Conservation (phyloP, 1,140 invertebrate species). For the Platorchestia sp. region DNA sequence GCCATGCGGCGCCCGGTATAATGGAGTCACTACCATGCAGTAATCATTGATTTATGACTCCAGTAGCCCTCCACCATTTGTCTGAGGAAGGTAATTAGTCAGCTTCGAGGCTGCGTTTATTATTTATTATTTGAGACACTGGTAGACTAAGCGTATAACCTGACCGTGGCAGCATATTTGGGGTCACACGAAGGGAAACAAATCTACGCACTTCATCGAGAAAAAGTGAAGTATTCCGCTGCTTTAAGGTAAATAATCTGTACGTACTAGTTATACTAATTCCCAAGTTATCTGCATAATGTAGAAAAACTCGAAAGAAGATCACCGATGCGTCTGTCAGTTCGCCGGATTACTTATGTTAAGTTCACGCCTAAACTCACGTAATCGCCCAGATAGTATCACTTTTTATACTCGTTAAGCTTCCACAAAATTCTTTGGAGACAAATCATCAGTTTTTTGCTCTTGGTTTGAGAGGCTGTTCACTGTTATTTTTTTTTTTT, state of each 20-base stretch:
- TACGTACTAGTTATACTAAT: not conserved
- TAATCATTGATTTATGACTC: constrained; percentile 15
- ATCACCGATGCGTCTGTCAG: not conserved
- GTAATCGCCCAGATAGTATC: not conserved
- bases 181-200: not conserved
- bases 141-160: not conserved
- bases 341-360: not conserved
- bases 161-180: too few relatives aligned
- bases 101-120: not conserved
- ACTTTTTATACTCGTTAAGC: not conserved
- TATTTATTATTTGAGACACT: not conserved
- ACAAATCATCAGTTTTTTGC: not conserved
- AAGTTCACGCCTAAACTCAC: not conserved
- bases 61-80: constrained; percentile 28
- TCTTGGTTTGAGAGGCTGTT: not conserved
- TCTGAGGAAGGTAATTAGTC: constrained; percentile 11
- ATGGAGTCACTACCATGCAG: not conserved
- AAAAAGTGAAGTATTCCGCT: not conserved
- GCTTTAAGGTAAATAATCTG: not conserved
- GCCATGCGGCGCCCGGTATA: not conserved
- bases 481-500: not conserved
- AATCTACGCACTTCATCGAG: not conserved
- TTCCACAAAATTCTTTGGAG: not conserved
- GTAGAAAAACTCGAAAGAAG: not conserved
- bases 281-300: not conserved